A percentile compares a stretch with the other conserved stretches of the same genome.
phyloP scores from a whole-genome alignment of 2,113 vertebrate genomes.

The Rhagologus leucostigma region DNA sequence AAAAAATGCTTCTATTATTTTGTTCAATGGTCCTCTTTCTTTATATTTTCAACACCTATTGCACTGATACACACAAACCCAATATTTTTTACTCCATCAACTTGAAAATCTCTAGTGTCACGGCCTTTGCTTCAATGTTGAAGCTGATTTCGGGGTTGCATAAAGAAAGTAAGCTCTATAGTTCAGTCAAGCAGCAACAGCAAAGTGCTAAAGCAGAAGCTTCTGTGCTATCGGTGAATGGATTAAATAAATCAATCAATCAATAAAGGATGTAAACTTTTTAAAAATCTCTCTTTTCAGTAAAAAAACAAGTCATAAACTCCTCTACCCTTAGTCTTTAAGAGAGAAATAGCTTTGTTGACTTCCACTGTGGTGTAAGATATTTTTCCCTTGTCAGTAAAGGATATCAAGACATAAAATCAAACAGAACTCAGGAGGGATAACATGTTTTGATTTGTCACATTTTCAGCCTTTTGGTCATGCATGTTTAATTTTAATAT shows the following conservation, averaged over 20 bases:
- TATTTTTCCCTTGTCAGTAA: not conserved
- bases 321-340: not conserved
- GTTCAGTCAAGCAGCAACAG: constrained; percentile 40
- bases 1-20: constrained; percentile 54
- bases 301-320: not conserved
- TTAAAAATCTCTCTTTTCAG: not conserved
- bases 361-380: not conserved
- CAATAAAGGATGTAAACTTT: constrained; percentile 38
- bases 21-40: constrained; percentile 36
- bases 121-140: constrained; percentile 32
- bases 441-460: not conserved
- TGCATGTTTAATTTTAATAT: not conserved
- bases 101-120: constrained; percentile 47
- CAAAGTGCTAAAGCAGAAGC: constrained; percentile 53
- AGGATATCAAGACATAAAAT: not conserved
- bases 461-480: not conserved
- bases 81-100: constrained; percentile 50
- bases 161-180: constrained; percentile 27
- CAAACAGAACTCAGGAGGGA: not conserved
- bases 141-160: constrained; percentile 52
- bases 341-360: not conserved
- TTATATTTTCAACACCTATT: constrained; percentile 51
- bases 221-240: constrained; percentile 8
- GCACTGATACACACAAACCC: constrained; percentile 53
- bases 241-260: constrained; percentile 57